Percentiles rank a stretch among this genome's conserved stretches.
Conservation (phyloP, 1,140 invertebrate species). For the Drosophila obscura region DNA sequence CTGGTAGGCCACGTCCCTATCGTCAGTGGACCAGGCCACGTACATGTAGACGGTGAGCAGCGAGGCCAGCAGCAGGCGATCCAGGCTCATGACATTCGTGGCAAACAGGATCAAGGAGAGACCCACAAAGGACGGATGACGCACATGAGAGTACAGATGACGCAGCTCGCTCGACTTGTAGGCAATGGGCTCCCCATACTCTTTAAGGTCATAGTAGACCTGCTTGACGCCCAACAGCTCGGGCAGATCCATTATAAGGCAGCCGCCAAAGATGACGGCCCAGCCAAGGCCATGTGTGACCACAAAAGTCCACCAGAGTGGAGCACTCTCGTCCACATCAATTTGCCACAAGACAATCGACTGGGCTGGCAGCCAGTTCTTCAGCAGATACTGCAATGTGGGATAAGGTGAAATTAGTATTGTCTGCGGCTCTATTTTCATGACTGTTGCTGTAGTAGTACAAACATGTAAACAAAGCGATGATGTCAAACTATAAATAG, state of each 20-base stretch:
- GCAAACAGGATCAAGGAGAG: constrained; percentile 71
- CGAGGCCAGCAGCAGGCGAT: constrained; percentile 84
- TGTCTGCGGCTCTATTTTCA: constrained; percentile 7
- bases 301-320: constrained; percentile 84
- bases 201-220: constrained; percentile 72
- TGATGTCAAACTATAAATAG: constrained; percentile 85
- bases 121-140: constrained; percentile 83
- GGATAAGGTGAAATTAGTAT: constrained; percentile 3
- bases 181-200: constrained; percentile 53
- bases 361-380: constrained; percentile 84
- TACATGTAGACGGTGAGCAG: constrained; percentile 85
- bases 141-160: constrained; percentile 70
- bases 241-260: constrained; percentile 86
- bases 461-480: constrained; percentile 82
- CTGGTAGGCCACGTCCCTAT: constrained; percentile 85
- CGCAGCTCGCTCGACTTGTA: constrained; percentile 74
- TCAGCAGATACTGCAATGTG: constrained; percentile 72
- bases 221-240: constrained; percentile 87
- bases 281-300: constrained; percentile 85
- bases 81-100: constrained; percentile 83
- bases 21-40: constrained; percentile 85
- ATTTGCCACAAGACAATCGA: constrained; percentile 85
- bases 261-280: constrained; percentile 87
- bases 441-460: constrained; percentile 1
- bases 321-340: constrained; percentile 77